These are phyloP conservation scores for Chloropsis hardwickii DNA, from an alignment of 2,113 vertebrate species.

Conservation along the genomic window DNA sequence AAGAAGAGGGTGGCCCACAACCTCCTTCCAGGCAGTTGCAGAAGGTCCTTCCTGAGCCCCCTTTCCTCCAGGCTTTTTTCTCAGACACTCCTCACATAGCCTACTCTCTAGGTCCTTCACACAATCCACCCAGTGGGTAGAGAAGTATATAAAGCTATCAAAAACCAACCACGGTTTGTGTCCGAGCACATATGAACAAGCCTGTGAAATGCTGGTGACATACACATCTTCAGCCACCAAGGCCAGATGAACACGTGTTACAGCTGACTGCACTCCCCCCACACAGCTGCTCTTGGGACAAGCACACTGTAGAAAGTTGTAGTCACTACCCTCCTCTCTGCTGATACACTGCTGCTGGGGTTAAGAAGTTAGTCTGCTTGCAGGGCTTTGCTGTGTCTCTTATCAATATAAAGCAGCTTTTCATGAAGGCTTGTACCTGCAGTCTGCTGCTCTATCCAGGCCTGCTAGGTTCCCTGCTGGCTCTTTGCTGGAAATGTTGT, in stretches of 20 bases:
- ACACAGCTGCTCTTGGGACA: not conserved
- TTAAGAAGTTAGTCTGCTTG: not conserved
- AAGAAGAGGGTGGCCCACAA: not conserved
- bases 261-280: not conserved
- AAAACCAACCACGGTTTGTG: not conserved
- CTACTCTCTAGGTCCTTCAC: not conserved
- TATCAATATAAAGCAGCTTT: not conserved
- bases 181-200: not conserved
- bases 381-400: not conserved
- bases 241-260: not conserved
- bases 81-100: not conserved
- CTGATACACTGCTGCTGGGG: not conserved
- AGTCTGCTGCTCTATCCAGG: not conserved
- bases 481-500: not conserved
- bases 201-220: not conserved
- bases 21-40: not conserved
- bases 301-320: rapidly evolving
- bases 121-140: not conserved
- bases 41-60: not conserved
- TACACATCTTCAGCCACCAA: not conserved
- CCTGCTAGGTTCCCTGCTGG: not conserved
- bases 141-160: not conserved
- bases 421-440: not conserved
- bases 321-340: not conserved
- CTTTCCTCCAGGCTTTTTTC: not conserved